Evolutionary conservation across 2,113 vertebrate species (phyloP).

Genomic region (Athene cunicularia): DNA sequence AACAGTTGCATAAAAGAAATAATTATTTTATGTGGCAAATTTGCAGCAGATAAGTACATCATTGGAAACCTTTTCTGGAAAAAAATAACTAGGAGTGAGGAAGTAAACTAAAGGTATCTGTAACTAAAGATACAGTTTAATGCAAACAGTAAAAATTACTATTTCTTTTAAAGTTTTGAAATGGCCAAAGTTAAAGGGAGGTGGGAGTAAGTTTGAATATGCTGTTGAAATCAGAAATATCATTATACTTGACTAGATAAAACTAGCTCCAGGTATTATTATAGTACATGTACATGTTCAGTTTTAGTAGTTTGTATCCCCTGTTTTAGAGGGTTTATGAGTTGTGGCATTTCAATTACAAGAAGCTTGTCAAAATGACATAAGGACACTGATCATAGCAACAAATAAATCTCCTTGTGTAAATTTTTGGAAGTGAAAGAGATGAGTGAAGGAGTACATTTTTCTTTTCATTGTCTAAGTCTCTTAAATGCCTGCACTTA

Average conservation of each 20-base stretch:
- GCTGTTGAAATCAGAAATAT: neutral
- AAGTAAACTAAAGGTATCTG: neutral
- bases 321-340: neutral
- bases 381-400: neutral
- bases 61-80: neutral
- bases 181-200: neutral
- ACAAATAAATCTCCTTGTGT: slow-evolving; percentile 13
- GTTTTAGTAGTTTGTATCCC: neutral
- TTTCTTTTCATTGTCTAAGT: slow-evolving; percentile 16
- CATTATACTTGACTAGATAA: neutral
- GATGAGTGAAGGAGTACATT: neutral
- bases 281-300: neutral
- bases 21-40: neutral
- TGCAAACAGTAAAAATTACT: neutral
- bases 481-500: slow-evolving; percentile 17
- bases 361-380: neutral
- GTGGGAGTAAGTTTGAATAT: neutral
- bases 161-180: neutral
- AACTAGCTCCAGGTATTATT: neutral
- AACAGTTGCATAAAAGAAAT: neutral
- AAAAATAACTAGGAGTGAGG: neutral
- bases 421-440: neutral
- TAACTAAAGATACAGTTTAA: neutral
- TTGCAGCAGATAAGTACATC: neutral
- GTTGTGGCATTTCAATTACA: neutral